Evolutionary conservation across 2,797 vertebrate genomes (phyloP).

Genomic region (Echiichthys vipera): DNA sequence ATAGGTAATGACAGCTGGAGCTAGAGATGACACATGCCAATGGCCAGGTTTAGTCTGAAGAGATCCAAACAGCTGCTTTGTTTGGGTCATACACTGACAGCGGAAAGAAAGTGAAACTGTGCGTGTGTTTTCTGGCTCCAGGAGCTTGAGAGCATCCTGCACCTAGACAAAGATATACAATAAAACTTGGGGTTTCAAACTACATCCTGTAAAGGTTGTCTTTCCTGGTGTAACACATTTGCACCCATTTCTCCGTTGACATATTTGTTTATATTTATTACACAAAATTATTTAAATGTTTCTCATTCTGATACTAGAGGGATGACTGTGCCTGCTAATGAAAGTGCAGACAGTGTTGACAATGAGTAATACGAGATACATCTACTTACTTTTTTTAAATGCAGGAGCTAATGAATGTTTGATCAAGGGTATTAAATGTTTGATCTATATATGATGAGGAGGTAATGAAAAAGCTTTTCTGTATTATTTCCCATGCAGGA

Average conservation of each 20-base stretch:
- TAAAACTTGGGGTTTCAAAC: neutral
- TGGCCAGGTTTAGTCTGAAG: conserved; percentile 46
- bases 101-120: conserved; percentile 5
- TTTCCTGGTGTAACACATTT: neutral
- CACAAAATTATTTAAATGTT: conserved; percentile 28
- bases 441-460: conserved; percentile 66
- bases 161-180: neutral
- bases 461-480: conserved; percentile 71
- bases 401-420: conserved; percentile 69
- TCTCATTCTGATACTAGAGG: conserved; percentile 18
- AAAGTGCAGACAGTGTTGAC: conserved; percentile 51
- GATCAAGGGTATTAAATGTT: conserved; percentile 70
- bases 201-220: neutral
- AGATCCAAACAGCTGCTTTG: conserved; percentile 41
- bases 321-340: conserved; percentile 42
- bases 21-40: conserved; percentile 36
- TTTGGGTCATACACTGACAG: conserved; percentile 2
- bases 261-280: neutral
- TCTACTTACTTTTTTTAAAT: conserved; percentile 48
- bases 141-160: neutral
- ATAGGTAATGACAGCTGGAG: conserved; percentile 38
- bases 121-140: neutral
- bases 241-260: neutral
- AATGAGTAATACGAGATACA: conserved; percentile 44
- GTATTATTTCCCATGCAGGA: conserved; percentile 55